Conservation (phyloP, 2,888 invertebrate genomes). For the Crepidodera aurea region DNA sequence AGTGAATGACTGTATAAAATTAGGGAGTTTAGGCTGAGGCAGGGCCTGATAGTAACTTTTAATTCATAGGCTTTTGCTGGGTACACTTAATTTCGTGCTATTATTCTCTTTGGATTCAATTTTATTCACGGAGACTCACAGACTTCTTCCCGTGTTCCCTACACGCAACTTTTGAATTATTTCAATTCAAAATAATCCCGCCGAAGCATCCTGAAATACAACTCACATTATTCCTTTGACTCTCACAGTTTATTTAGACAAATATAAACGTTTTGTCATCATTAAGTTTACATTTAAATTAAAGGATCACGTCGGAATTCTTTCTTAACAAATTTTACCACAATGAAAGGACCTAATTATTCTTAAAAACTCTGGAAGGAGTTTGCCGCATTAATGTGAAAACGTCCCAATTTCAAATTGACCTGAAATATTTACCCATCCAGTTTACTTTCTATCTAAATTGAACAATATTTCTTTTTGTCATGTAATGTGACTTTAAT, state of each 20-base stretch:
- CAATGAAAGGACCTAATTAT: slow-evolving; percentile 6
- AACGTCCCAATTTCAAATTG: slow-evolving; percentile 9
- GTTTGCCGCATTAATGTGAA: slow-evolving; percentile 5
- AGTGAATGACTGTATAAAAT: neutral
- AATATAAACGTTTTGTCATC: slow-evolving; percentile 15
- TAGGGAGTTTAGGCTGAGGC: neutral
- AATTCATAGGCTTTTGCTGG: slow-evolving; percentile 9
- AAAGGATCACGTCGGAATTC: slow-evolving; percentile 8
- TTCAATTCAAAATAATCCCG: slow-evolving; percentile 13
- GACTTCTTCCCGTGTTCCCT: slow-evolving; percentile 3
- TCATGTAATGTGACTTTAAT: neutral
- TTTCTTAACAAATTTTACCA: slow-evolving; percentile 9
- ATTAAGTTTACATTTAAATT: slow-evolving; percentile 10
- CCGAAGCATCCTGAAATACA: slow-evolving; percentile 7
- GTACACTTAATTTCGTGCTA: slow-evolving; percentile 10
- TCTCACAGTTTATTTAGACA: slow-evolving; percentile 11
- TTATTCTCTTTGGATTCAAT: slow-evolving; percentile 12
- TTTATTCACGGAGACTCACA: slow-evolving; percentile 4
- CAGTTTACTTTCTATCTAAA: slow-evolving; percentile 1
- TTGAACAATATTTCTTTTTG: neutral
- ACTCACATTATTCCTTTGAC: slow-evolving; percentile 5
- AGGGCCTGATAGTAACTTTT: slow-evolving; percentile 6
- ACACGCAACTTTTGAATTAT: slow-evolving; percentile 15
- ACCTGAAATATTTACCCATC: neutral
- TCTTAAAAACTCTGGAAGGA: neutral